phyloP scores from a whole-genome alignment of 23 tunicate species.

The Clavelina lepadiformis region DNA sequence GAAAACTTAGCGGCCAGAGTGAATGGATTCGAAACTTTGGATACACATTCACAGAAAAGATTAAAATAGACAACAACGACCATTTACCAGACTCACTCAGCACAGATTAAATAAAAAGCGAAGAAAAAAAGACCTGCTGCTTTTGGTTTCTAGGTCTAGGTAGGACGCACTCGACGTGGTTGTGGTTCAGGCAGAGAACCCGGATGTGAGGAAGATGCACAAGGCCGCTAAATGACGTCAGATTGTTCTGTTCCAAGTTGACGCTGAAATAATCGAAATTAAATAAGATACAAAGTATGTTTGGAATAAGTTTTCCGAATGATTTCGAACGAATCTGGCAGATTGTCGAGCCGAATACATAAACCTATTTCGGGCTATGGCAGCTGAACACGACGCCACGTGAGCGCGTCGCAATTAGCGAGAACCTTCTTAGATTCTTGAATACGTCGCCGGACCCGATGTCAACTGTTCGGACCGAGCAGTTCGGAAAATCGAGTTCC shows the following conservation, averaged over 20 bases:
- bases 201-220: constrained; percentile 62
- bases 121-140: constrained; percentile 33
- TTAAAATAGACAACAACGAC: too few relatives aligned
- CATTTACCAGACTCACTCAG: too few relatives aligned
- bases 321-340: too few relatives aligned
- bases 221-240: constrained; percentile 89
- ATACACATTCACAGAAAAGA: too few relatives aligned
- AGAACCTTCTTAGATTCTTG: constrained; percentile 81
- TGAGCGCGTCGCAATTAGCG: too few relatives aligned
- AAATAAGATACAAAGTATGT: too few relatives aligned
- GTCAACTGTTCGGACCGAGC: constrained; percentile 69
- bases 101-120: neutral
- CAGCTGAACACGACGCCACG: too few relatives aligned
- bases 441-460: constrained; percentile 69
- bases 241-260: constrained; percentile 86
- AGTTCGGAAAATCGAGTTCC: constrained; percentile 78
- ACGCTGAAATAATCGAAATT: constrained; percentile 31
- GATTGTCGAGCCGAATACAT: too few relatives aligned
- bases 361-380: too few relatives aligned
- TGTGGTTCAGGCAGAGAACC: constrained; percentile 88
- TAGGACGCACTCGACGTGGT: constrained; percentile 81
- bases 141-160: constrained; percentile 56
- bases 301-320: too few relatives aligned
- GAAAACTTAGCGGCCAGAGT: too few relatives aligned
- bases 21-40: too few relatives aligned